Conservation (phyloP, 2,113 vertebrate genomes). For the Holacanthus passer region DNA sequence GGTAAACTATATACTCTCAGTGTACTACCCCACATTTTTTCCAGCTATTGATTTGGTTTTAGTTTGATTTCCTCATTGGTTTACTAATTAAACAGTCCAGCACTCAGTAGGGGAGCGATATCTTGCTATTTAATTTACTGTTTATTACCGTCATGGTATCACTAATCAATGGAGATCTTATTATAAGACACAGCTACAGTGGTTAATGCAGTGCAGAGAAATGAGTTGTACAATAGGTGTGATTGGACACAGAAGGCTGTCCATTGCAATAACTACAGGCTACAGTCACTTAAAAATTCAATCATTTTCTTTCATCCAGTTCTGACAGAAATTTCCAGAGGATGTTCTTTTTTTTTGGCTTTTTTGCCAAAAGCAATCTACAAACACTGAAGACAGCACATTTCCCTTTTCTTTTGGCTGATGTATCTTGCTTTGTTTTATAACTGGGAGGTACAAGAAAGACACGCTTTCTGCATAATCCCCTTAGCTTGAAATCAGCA, state of each 20-base stretch:
- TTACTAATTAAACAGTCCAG: slow-evolving; percentile 76
- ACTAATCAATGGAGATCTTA: slow-evolving; percentile 72
- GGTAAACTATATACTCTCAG: slow-evolving; percentile 26
- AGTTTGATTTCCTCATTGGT: slow-evolving; percentile 76
- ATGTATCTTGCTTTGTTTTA: slow-evolving; percentile 70
- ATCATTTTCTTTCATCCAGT: slow-evolving; percentile 61
- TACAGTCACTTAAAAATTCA: slow-evolving; percentile 59
- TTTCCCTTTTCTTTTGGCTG: slow-evolving; percentile 62
- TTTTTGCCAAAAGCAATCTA: slow-evolving; percentile 68
- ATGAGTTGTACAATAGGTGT: slow-evolving; percentile 40
- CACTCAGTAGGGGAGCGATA: slow-evolving; percentile 53
- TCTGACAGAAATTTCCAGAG: slow-evolving; percentile 59
- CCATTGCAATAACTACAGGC: slow-evolving; percentile 44
- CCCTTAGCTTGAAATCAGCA: slow-evolving; percentile 65
- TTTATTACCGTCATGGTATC: slow-evolving; percentile 63
- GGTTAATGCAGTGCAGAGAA: slow-evolving; percentile 49
- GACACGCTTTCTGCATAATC: slow-evolving; percentile 69
- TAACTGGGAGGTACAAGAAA: slow-evolving; percentile 70
- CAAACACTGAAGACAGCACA: slow-evolving; percentile 66
- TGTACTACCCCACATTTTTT: slow-evolving; percentile 42
- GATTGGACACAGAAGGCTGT: slow-evolving; percentile 43
- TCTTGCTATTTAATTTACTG: slow-evolving; percentile 63
- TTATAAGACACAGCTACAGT: slow-evolving; percentile 55
- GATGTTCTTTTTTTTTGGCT: slow-evolving; percentile 35
- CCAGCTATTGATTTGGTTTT: slow-evolving; percentile 70